These are phyloP conservation scores for Cephalopholis sonnerati DNA, from an alignment of 2,113 vertebrate species.

Conservation along the genomic window DNA sequence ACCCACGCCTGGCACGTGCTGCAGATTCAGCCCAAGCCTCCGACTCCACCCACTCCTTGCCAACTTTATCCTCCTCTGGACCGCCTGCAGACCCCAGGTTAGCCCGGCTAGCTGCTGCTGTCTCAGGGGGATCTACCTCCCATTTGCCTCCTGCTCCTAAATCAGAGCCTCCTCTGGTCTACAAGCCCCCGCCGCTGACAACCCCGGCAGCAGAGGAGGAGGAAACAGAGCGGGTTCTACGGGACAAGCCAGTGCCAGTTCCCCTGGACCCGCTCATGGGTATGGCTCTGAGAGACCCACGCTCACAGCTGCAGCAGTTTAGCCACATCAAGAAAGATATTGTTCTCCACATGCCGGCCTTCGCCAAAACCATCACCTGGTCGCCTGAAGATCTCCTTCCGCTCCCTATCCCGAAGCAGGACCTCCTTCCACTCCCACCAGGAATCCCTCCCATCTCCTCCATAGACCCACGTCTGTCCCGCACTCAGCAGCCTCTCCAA, in stretches of 20 bases:
- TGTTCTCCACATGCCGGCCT: constrained; percentile 87
- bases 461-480: constrained; percentile 87
- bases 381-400: constrained; percentile 94
- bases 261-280: constrained; percentile 90
- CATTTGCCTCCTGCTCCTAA: constrained; percentile 43
- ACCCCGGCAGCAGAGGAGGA: constrained; percentile 85
- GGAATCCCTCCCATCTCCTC: constrained; percentile 88
- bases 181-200: constrained; percentile 80
- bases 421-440: constrained; percentile 87
- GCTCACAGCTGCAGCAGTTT: constrained; percentile 92
- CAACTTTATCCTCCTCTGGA: constrained; percentile 37
- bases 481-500: constrained; percentile 76
- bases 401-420: constrained; percentile 90
- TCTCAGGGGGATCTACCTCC: constrained; percentile 60
- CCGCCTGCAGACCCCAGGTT: constrained; percentile 86
- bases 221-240: constrained; percentile 88
- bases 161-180: constrained; percentile 78
- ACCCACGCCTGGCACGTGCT: constrained; percentile 88
- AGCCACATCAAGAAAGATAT: constrained; percentile 96
- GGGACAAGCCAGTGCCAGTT: constrained; percentile 91
- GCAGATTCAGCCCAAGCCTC: constrained; percentile 64
- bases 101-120: constrained; percentile 62
- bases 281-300: constrained; percentile 88
- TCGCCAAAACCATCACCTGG: constrained; percentile 91
- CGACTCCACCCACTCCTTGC: constrained; percentile 71